phyloP scores from a whole-genome alignment of 2,113 vertebrate genomes.

The Chunga burmeisteri region DNA sequence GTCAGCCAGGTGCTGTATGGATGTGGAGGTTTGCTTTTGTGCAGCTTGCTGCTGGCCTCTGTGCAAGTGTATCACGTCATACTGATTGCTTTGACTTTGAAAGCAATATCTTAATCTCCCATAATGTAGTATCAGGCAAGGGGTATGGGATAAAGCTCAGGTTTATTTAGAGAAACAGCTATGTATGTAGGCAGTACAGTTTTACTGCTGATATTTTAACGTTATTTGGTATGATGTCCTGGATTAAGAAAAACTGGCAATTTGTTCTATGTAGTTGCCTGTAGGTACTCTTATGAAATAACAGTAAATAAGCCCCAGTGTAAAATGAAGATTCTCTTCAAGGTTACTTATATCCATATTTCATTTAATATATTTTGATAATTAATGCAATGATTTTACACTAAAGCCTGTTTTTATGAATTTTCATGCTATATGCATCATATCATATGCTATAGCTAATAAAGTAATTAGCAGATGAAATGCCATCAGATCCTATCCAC shows the following conservation, averaged over 20 bases:
- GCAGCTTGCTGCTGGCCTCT: neutral
- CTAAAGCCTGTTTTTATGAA: neutral
- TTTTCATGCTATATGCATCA: neutral
- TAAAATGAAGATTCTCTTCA: neutral
- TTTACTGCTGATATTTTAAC: neutral
- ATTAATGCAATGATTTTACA: neutral
- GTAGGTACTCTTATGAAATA: neutral
- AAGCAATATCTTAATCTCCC: neutral
- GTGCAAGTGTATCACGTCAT: neutral
- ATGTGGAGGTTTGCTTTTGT: neutral
- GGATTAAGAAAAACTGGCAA: neutral
- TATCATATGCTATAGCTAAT: neutral
- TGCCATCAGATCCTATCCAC: neutral
- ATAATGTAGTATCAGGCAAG: neutral
- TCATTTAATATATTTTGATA: neutral
- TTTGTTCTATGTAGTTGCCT: neutral
- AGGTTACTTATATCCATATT: neutral
- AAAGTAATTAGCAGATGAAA: constrained; percentile 22
- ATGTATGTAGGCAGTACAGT: neutral
- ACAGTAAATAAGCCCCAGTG: neutral
- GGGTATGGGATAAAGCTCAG: neutral
- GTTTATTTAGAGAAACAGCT: neutral
- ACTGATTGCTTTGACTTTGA: neutral
- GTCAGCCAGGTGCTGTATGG: fast-evolving
- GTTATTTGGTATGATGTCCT: neutral